Conservation (phyloP, 2,888 invertebrate genomes). For the Eilema sororculum region DNA sequence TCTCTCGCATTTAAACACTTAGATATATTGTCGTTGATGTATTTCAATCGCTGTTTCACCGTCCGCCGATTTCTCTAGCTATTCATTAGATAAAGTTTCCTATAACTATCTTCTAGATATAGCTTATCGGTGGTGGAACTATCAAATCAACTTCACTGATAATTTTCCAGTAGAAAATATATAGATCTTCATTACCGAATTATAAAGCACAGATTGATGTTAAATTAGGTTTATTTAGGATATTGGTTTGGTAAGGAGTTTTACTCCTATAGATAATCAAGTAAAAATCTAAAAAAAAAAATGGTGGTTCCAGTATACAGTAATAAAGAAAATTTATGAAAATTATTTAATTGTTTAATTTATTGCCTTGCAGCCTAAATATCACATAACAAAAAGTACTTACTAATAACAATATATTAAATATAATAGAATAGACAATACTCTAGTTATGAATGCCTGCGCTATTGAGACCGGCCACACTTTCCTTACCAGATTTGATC, state of each 20-base stretch:
- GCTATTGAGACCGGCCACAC: not conserved
- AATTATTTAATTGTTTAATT: slow-evolving; percentile 49
- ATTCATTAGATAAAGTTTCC: slow-evolving; percentile 24
- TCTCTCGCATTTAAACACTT: slow-evolving; percentile 44
- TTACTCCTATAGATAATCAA: slow-evolving; percentile 49
- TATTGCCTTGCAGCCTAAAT: slow-evolving; percentile 9
- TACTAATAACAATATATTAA: not conserved
- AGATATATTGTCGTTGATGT: slow-evolving; percentile 27
- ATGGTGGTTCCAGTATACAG: slow-evolving; percentile 63
- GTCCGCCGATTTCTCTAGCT: slow-evolving; percentile 24
- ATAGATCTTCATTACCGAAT: slow-evolving; percentile 24
- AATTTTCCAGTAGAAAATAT: slow-evolving; percentile 24
- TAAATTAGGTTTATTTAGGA: slow-evolving; percentile 51
- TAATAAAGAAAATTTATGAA: slow-evolving; percentile 61
- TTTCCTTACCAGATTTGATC: not conserved
- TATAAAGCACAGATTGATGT: slow-evolving; percentile 46
- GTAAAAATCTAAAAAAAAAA: slow-evolving; percentile 47
- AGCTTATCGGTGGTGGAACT: slow-evolving; percentile 49
- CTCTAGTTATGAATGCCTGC: not conserved
- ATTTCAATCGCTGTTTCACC: slow-evolving; percentile 27
- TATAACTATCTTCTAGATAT: slow-evolving; percentile 48
- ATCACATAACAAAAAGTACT: not conserved
- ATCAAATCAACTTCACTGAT: slow-evolving; percentile 22
- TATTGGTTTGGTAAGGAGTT: slow-evolving; percentile 66
- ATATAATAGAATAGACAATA: not conserved